These are phyloP conservation scores for Pseudomyrmex pallidus DNA, from an alignment of 1,140 invertebrate species.

Conservation along the genomic window DNA sequence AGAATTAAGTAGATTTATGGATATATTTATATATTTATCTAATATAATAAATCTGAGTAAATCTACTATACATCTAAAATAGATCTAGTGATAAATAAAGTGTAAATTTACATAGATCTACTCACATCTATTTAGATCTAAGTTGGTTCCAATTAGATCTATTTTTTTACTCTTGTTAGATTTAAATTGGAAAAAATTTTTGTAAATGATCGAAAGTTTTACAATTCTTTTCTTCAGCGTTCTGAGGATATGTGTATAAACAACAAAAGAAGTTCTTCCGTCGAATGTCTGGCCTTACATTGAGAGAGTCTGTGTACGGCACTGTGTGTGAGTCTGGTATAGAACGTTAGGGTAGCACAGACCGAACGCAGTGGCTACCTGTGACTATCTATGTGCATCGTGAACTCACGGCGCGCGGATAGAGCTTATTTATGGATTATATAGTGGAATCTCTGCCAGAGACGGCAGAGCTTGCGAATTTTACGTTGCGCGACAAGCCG, in stretches of 20 bases:
- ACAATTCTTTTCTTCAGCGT: background rate
- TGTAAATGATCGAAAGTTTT: background rate
- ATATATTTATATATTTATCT: too few species aligned
- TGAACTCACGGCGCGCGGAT: slow-evolving; percentile 53
- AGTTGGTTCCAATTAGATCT: too few species aligned
- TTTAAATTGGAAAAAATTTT: too few species aligned
- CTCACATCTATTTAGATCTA: too few species aligned
- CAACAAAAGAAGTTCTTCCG: slow-evolving; percentile 73
- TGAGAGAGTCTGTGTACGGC: slow-evolving; percentile 55
- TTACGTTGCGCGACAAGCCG: slow-evolving; percentile 28
- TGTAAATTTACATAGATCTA: too few species aligned
- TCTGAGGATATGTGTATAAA: too few species aligned
- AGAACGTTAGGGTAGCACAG: background rate
- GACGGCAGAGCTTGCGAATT: slow-evolving; percentile 40
- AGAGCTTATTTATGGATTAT: slow-evolving; percentile 80
- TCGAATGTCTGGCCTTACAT: slow-evolving; percentile 80
- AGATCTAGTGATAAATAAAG: too few species aligned
- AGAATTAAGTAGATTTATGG: too few species aligned
- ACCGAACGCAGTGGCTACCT: slow-evolving; percentile 38
- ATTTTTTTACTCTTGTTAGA: too few species aligned
- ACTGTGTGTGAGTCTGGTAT: slow-evolving; percentile 57
- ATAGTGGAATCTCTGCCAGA: slow-evolving; percentile 72
- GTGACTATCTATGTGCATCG: slow-evolving; percentile 38
- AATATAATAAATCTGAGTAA: too few species aligned
- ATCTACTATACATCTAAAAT: too few species aligned